These are phyloP conservation scores for Chelmon rostratus DNA, from an alignment of 2,797 vertebrate species.

Conservation along the genomic window DNA sequence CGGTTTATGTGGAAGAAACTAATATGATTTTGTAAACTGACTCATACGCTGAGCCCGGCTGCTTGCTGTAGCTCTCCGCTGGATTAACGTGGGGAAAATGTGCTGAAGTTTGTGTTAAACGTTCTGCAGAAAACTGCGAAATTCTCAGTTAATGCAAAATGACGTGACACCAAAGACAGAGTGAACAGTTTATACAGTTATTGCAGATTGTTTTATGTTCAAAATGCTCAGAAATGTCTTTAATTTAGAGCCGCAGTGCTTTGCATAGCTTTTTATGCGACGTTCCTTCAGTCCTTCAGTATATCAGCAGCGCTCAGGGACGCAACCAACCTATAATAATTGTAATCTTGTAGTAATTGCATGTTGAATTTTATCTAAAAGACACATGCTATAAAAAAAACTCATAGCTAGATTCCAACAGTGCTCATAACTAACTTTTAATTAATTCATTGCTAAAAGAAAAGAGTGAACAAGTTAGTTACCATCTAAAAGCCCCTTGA, in stretches of 20 bases:
- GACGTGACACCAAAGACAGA: background rate
- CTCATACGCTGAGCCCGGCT: conserved; percentile 71
- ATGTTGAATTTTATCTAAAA: background rate
- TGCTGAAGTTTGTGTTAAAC: conserved; percentile 1
- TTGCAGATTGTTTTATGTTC: background rate
- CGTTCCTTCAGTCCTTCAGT: background rate
- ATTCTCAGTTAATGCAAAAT: background rate
- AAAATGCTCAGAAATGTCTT: background rate
- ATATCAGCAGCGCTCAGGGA: background rate
- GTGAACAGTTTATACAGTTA: background rate
- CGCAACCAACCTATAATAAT: background rate
- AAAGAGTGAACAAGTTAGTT: background rate
- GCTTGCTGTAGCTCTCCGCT: conserved; percentile 26
- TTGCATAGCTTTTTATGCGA: background rate
- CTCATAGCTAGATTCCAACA: background rate
- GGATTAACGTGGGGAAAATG: conserved; percentile 35
- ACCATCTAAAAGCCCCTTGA: background rate
- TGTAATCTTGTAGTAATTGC: background rate
- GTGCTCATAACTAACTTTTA: background rate
- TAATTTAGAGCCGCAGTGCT: background rate
- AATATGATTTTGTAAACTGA: conserved; percentile 79
- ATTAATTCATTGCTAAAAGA: background rate
- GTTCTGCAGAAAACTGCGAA: background rate
- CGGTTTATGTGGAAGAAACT: conserved; percentile 73
- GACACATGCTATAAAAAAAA: background rate